Percentiles rank a stretch among this genome's conserved stretches.
Conservation (phyloP, 2,797 vertebrate genomes). For the Artibeus lituratus region DNA sequence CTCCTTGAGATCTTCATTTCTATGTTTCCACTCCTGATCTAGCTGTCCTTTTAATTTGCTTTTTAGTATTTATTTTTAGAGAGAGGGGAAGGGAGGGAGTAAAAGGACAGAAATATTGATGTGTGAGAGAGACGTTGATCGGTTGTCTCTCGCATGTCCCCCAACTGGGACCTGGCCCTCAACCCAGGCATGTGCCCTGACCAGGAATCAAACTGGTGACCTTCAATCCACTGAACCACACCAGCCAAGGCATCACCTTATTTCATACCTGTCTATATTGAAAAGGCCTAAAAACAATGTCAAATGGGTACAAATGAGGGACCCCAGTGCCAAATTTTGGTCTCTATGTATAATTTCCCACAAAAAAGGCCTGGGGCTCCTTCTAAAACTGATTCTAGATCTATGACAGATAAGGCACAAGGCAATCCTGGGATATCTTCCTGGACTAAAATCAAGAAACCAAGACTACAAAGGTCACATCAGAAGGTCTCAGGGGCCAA, state of each 20-base stretch:
- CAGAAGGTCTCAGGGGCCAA: background rate
- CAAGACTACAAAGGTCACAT: background rate
- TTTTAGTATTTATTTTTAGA: too few relatives aligned
- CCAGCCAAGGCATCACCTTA: background rate
- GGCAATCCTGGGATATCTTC: background rate
- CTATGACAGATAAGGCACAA: background rate
- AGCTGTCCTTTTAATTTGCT: too few relatives aligned
- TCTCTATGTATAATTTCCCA: slow-evolving; percentile 4
- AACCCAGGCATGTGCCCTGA: too few relatives aligned
- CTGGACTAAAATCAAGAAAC: background rate
- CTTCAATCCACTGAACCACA: too few relatives aligned
- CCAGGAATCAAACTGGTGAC: too few relatives aligned
- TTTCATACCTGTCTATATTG: background rate
- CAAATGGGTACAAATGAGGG: background rate
- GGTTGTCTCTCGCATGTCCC: too few relatives aligned
- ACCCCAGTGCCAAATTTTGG: background rate
- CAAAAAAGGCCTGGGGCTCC: background rate
- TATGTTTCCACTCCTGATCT: too few relatives aligned
- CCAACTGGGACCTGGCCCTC: too few relatives aligned
- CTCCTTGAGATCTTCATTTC: too few relatives aligned
- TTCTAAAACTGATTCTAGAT: background rate
- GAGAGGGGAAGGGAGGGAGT: too few relatives aligned
- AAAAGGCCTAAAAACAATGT: background rate
- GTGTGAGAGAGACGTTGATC: too few relatives aligned
- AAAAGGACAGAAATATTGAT: too few relatives aligned